Base-by-base conservation (phyloP, 64 coral and sea anemone genomes). In the Exaiptasia diaphana region DNA sequence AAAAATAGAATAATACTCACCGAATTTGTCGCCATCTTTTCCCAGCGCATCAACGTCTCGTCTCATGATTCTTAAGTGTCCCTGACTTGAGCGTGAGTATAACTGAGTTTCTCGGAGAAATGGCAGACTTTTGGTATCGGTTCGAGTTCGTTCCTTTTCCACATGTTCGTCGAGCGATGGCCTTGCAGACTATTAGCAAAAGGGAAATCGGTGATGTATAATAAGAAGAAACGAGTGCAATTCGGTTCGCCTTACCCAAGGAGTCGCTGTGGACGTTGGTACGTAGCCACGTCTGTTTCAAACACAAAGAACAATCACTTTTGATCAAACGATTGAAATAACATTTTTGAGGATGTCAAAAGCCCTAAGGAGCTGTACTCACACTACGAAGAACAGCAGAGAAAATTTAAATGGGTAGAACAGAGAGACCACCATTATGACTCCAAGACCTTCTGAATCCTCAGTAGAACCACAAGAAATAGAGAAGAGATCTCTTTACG, bases 101-200 rank as follows among this genome's bases (percentile, higher is more conserved):
- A 94, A 64, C 29, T 94, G 91, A 31, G 91, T 94, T 60, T 94
- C 91, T 20, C 91, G 80, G 37, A 80, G 81, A 71, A 94, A 94
- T 4, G 91, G 91, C 32, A 94, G 59, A 44, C 91, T 94, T 8
- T 73, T 57, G 5, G 86, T 76, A 42, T 94, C 91, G 45, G 79
- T 94, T 44, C 79, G 65, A 15, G 21, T 27, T 36, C 91, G 71
- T 41, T 94, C 79, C 18, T 61, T 48, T 31, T 55, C 57, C 9
- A 94, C 91, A 46, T 89, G 80, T 21, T 68, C 72, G 33, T 84
- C 71, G 14, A 94, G 85, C 18, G 69, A 73, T n/a, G 38, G 69
- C 31, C 21, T 65, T 15, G 61, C 61, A 26, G 61, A 65, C 61
- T 65, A 24, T 17, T 62, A 24, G 2, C 32, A 36, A 1, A 65